phyloP scores from a whole-genome alignment of 2,797 vertebrate species.

The Discoglossus pictus region DNA sequence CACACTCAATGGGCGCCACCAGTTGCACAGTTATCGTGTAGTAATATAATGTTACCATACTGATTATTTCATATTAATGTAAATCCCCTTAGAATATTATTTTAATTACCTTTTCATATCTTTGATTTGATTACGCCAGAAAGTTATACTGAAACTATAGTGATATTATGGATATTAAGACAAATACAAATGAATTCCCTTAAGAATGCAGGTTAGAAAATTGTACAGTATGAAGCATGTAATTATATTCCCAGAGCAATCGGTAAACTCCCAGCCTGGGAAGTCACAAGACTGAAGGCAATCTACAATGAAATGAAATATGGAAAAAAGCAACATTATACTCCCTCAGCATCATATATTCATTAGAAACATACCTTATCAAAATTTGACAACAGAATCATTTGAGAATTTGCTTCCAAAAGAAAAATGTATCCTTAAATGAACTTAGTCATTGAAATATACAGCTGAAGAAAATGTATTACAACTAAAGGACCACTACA shows the following conservation, averaged over 20 bases:
- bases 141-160: no score
- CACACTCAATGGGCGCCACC: no score
- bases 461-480: no score
- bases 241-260: neutral
- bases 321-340: conserved; percentile 13
- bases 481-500: no score
- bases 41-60: no score
- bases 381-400: conserved; percentile 8
- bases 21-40: no score
- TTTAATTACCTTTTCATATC: no score
- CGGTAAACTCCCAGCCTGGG: neutral
- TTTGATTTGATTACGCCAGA: no score
- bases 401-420: conserved; percentile 9
- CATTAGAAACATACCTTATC: conserved; percentile 17
- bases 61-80: no score
- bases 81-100: no score
- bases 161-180: no score
- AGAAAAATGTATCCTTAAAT: conserved; percentile 18
- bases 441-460: neutral
- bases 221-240: neutral
- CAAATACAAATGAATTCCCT: no score
- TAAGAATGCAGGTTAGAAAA: neutral
- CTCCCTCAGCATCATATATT: conserved; percentile 6
- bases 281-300: neutral
- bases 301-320: neutral